These are phyloP conservation scores for Pherbina coryleti DNA, from an alignment of 2,888 invertebrate genomes.

Conservation along the genomic window DNA sequence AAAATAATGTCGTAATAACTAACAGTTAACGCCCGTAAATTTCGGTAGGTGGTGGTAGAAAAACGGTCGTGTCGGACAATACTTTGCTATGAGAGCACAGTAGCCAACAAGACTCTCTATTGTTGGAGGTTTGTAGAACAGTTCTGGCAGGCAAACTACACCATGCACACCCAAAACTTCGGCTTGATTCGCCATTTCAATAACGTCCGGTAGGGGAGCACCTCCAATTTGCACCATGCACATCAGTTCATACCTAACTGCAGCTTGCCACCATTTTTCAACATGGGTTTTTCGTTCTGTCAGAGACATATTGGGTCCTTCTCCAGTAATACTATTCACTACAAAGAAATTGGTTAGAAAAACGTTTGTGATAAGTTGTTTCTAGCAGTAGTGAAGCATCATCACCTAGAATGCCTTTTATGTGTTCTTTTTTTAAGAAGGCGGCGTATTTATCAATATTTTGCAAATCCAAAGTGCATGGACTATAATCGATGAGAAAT, in stretches of 20 bases:
- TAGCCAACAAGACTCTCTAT: slow-evolving; percentile 76
- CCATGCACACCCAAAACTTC: slow-evolving; percentile 75
- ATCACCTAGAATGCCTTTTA: slow-evolving; percentile 68
- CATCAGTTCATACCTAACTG: slow-evolving; percentile 72
- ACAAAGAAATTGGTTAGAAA: background rate
- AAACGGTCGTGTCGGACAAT: slow-evolving; percentile 82
- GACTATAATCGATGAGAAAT: slow-evolving; percentile 50
- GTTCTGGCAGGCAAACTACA: slow-evolving; percentile 80
- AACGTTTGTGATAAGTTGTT: background rate
- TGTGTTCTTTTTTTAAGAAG: slow-evolving; percentile 74
- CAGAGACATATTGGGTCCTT: slow-evolving; percentile 78
- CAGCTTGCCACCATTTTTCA: slow-evolving; percentile 76
- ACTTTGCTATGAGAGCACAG: slow-evolving; percentile 75
- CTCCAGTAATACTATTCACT: slow-evolving; percentile 87
- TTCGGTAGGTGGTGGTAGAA: slow-evolving; percentile 87
- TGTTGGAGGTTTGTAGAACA: slow-evolving; percentile 80
- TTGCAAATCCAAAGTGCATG: slow-evolving; percentile 71
- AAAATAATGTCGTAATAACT: slow-evolving; percentile 62
- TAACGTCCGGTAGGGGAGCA: slow-evolving; percentile 76
- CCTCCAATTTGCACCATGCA: slow-evolving; percentile 83
- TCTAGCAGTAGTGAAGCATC: background rate
- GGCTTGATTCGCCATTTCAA: slow-evolving; percentile 79
- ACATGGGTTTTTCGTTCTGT: slow-evolving; percentile 77
- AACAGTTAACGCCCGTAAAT: slow-evolving; percentile 80
- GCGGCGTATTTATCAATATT: slow-evolving; percentile 76